Evolutionary conservation across 2,113 vertebrate species (phyloP).

Genomic region (Planiliza haematocheilus): DNA sequence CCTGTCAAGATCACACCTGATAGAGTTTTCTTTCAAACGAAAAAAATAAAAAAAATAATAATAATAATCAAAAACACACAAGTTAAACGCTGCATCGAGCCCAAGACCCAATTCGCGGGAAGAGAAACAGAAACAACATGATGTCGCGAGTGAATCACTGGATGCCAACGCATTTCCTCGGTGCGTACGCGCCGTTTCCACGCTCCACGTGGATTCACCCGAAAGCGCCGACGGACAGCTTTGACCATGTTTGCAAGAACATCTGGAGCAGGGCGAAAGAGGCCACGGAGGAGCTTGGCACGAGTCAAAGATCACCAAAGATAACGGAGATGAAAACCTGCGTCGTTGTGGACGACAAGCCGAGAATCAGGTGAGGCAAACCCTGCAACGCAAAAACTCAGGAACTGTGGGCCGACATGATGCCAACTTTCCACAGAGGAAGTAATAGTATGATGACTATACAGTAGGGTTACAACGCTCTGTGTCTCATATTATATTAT

Average conservation of each 20-base stretch:
- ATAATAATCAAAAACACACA: background rate
- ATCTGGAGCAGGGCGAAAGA: conserved; percentile 83
- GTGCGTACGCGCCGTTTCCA: conserved; percentile 84
- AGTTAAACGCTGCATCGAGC: background rate
- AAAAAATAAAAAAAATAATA: background rate
- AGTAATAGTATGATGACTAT: no score
- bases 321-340: no score
- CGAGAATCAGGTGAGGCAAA: no score
- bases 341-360: no score
- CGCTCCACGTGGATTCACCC: conserved; percentile 86
- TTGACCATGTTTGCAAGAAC: conserved; percentile 83
- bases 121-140: background rate
- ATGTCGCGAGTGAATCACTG: background rate
- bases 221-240: conserved; percentile 79
- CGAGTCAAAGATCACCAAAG: background rate
- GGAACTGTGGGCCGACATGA: no score
- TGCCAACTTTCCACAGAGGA: no score
- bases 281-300: background rate
- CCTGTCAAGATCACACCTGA: background rate
- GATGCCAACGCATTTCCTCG: background rate
- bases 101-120: background rate
- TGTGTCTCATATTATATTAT: background rate
- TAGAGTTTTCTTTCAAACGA: conserved; percentile 6
- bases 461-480: no score
- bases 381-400: no score